Base-by-base conservation (phyloP, 2,113 vertebrate genomes). In the Silurus glanis region DNA sequence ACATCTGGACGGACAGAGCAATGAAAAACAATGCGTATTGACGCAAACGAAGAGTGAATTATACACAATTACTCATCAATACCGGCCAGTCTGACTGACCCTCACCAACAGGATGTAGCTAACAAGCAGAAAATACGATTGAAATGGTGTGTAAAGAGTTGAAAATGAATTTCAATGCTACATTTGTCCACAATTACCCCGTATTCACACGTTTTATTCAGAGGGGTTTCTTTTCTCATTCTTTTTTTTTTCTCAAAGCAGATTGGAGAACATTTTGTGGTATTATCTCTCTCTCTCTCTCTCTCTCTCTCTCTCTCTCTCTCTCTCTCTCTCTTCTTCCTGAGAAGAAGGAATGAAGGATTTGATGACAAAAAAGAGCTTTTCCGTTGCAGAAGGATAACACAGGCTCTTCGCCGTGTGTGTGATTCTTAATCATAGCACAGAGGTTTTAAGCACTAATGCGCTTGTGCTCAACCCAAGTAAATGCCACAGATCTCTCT, bases 121-220 rank as follows among this genome's bases (percentile, higher is more conserved):
- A 99, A 99, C 97, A 99, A 96, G 97, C 98, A 99, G 97, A 99
- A 99, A 99, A 99, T 98, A 98, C 97, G 98, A 99, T 99, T 99
- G 97, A 97, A 98, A 99, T 98, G 98, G 98, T 98, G 97, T 96
- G 97, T 98, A 98, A 99, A 96, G 97, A 97, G 97, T 97, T 97
- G 97, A 97, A 97, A 98, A 99, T 99, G 96, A 98, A 99, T 99
- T 99, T 99, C 97, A 99, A 98, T 99, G 97, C 97, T 93, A 96
- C 97, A 97, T 99, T 99, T 99, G 98, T 99, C 96, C 97, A 96
- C 98, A 99, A 99, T 99, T 98, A 99, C 97, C 97, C 96, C 96
- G 96, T 95, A 95, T 97, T 98, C 97, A 97, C 97, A 99, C 96
- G 97, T 98, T 99, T 97, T 97, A 97, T 97, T 97, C 96, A 93